These are phyloP conservation scores for Petrophora chlorosata DNA, from an alignment of 2,888 invertebrate genomes.

Conservation along the genomic window DNA sequence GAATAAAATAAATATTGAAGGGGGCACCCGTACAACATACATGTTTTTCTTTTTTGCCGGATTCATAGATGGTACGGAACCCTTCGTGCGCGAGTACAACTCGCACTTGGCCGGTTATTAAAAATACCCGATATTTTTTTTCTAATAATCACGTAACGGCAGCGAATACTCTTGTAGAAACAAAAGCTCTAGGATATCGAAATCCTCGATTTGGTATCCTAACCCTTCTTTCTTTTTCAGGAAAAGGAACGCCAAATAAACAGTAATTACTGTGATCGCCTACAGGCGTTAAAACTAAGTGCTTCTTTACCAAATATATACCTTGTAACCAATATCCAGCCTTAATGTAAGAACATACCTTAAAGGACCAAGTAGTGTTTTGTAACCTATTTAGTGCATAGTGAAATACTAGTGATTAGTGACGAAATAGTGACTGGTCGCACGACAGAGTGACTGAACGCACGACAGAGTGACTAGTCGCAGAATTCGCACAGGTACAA, in stretches of 20 bases:
- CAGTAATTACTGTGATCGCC: constrained; percentile 69
- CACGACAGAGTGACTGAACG: not conserved
- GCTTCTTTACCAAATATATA: constrained; percentile 68
- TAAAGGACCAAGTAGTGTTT: constrained; percentile 78
- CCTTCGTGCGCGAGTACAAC: no score
- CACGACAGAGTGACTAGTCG: not conserved
- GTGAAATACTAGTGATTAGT: not conserved
- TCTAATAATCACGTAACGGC: not conserved
- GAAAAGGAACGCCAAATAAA: constrained; percentile 14
- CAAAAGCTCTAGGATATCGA: constrained; percentile 20
- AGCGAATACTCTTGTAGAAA: constrained; percentile 17
- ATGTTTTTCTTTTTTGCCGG: no score
- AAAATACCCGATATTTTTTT: no score
- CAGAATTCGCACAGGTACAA: constrained; percentile 32
- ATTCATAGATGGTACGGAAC: no score
- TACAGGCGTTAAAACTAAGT: constrained; percentile 72
- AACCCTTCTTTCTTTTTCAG: constrained; percentile 15
- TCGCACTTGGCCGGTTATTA: no score
- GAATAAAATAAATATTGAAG: no score
- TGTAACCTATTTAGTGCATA: constrained; percentile 58
- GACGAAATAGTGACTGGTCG: not conserved
- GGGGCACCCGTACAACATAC: no score
- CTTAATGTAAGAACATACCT: constrained; percentile 64
- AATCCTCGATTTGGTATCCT: no score
- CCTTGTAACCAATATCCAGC: constrained; percentile 64